A percentile compares a stretch with the other conserved stretches of the same genome.
phyloP scores from a whole-genome alignment of 2,113 vertebrate genomes.

The Eulemur rufifrons region DNA sequence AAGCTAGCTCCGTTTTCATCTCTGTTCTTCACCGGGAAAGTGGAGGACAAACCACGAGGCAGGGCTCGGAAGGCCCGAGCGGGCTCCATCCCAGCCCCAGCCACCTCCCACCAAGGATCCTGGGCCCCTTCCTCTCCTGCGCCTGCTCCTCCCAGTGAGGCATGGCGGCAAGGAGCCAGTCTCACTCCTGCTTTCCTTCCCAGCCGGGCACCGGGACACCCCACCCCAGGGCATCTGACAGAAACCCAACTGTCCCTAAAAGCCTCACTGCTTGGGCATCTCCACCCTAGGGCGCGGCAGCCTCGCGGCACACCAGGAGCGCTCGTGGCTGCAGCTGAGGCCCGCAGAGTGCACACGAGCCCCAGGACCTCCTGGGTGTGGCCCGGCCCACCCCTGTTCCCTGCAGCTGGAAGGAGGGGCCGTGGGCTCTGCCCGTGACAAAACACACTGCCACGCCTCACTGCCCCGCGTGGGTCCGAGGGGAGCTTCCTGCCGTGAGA shows the following conservation, averaged over 20 bases:
- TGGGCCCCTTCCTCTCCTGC: neutral
- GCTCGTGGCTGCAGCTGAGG: neutral
- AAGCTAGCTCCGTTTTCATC: neutral
- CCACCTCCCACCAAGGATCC: accelerated
- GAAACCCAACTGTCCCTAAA: accelerated
- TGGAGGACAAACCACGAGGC: neutral
- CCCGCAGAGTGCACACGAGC: neutral
- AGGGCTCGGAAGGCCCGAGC: neutral
- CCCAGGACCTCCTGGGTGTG: neutral
- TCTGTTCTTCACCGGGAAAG: neutral
- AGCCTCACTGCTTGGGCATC: accelerated
- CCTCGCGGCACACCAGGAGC: accelerated
- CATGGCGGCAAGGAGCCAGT: accelerated
- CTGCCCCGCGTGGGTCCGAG: slow-evolving; percentile 19
- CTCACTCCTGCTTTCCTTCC: neutral
- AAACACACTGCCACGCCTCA: neutral
- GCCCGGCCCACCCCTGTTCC: accelerated
- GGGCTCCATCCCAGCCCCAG: neutral
- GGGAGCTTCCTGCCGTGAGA: neutral
- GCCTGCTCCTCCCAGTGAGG: accelerated
- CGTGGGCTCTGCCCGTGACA: neutral
- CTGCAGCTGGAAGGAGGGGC: neutral
- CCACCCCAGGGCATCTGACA: neutral
- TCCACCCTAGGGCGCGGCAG: neutral
- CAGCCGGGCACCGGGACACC: neutral